Percentiles rank a stretch among this genome's conserved stretches.
phyloP scores from a whole-genome alignment of 2,888 invertebrate genomes.

The Neoaliturus tenellus region DNA sequence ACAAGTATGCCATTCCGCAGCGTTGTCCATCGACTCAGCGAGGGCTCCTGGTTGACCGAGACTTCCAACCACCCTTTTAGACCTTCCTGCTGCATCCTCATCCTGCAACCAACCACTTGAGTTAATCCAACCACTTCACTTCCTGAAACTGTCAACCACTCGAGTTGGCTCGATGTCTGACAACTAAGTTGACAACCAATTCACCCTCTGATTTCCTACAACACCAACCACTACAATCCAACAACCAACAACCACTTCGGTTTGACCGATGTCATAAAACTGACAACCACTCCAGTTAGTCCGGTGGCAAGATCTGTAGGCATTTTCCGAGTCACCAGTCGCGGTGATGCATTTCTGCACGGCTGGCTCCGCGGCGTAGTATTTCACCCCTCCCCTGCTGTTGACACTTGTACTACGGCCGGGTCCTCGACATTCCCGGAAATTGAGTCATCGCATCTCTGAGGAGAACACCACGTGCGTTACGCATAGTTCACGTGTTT shows the following conservation, averaged over 20 bases:
- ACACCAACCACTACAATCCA: too few relatives aligned
- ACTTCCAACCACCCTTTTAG: conserved; percentile 10
- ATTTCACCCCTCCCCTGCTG: not conserved
- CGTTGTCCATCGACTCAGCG: not conserved
- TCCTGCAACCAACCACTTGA: not conserved
- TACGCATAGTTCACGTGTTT: not conserved
- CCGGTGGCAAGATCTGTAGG: too few relatives aligned
- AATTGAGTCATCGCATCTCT: not conserved
- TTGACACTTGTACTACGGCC: not conserved
- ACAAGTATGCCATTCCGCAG: not conserved
- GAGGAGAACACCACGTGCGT: not conserved
- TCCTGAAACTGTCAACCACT: too few relatives aligned
- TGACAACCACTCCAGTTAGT: too few relatives aligned
- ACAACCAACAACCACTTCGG: too few relatives aligned
- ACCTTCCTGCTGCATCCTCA: not conserved
- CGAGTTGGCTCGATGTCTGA: too few relatives aligned
- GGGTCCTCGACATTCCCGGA: not conserved
- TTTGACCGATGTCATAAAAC: too few relatives aligned
- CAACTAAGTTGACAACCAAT: too few relatives aligned
- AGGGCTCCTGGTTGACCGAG: not conserved
- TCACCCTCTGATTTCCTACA: too few relatives aligned
- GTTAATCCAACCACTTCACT: too few relatives aligned
- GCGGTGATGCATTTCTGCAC: not conserved
- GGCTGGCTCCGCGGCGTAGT: not conserved
- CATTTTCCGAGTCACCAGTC: too few relatives aligned